phyloP scores from a whole-genome alignment of 2,888 invertebrate genomes.

The Agrotis clavis region DNA sequence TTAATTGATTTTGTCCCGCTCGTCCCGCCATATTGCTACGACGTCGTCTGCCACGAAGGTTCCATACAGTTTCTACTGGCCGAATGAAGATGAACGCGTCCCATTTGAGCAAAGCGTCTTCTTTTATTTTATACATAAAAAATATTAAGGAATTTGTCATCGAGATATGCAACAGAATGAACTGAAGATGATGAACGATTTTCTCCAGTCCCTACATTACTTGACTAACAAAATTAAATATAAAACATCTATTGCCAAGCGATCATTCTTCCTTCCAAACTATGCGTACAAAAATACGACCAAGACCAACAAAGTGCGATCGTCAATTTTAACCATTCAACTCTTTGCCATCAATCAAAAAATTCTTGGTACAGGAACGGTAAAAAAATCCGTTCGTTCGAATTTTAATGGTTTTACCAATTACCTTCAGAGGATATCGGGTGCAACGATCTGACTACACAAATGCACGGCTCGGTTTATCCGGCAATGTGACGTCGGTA shows the following conservation, averaged over 20 bases:
- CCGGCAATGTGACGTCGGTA: neutral
- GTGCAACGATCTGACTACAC: slow-evolving; percentile 17
- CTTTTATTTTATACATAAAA: no score
- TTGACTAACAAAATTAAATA: no score
- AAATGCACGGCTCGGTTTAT: neutral
- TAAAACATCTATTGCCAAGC: no score
- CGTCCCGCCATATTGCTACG: neutral
- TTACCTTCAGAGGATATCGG: slow-evolving; percentile 31
- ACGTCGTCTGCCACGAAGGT: neutral
- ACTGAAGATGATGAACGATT: neutral
- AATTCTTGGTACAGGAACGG: slow-evolving; percentile 9
- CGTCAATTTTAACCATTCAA: neutral
- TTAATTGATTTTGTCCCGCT: neutral
- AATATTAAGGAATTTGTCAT: no score
- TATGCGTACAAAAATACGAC: no score
- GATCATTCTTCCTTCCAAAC: neutral
- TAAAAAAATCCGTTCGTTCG: slow-evolving; percentile 1
- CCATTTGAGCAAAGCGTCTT: no score
- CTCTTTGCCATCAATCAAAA: neutral
- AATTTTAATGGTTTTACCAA: slow-evolving; percentile 32
- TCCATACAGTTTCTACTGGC: no score
- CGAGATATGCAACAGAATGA: no score
- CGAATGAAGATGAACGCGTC: no score
- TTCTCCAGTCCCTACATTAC: no score
- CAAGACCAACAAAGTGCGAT: neutral